A percentile compares a stretch with the other conserved stretches of the same genome.
These are phyloP conservation scores for Bombylius major DNA, from an alignment of 2,888 invertebrate species.

Conservation along the genomic window DNA sequence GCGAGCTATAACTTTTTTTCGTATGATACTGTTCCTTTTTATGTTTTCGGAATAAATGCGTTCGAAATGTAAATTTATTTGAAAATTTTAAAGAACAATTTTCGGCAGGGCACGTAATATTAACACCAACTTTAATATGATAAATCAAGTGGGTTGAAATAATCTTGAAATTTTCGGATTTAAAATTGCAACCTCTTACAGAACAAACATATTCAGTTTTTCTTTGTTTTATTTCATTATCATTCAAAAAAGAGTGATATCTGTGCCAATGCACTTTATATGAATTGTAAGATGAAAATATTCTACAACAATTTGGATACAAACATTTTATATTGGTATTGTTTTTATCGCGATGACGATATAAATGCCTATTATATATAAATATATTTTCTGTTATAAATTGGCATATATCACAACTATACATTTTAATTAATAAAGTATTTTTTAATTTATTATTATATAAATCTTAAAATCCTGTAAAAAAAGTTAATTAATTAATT, in stretches of 20 bases:
- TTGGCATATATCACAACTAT: too few relatives aligned
- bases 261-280: not conserved
- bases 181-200: not conserved
- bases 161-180: not conserved
- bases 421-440: too few relatives aligned
- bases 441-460: too few relatives aligned
- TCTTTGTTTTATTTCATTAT: not conserved
- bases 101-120: not conserved
- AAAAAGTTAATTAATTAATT: too few relatives aligned
- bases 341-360: too few relatives aligned
- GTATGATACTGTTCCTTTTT: not conserved
- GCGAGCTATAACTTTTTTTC: not conserved
- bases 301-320: not conserved
- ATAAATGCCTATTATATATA: too few relatives aligned
- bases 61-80: not conserved
- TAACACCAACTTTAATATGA: not conserved
- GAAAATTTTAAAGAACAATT: not conserved
- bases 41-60: not conserved
- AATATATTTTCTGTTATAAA: too few relatives aligned
- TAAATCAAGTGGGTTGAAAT: not conserved
- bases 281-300: not conserved
- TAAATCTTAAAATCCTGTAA: too few relatives aligned
- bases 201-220: not conserved
- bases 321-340: not conserved
- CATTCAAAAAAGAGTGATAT: not conserved